Evolutionary conservation across 1,140 invertebrate species (phyloP), one percentile per base, ranked within the genome.

Genomic region (Hyphantria cunea): DNA sequence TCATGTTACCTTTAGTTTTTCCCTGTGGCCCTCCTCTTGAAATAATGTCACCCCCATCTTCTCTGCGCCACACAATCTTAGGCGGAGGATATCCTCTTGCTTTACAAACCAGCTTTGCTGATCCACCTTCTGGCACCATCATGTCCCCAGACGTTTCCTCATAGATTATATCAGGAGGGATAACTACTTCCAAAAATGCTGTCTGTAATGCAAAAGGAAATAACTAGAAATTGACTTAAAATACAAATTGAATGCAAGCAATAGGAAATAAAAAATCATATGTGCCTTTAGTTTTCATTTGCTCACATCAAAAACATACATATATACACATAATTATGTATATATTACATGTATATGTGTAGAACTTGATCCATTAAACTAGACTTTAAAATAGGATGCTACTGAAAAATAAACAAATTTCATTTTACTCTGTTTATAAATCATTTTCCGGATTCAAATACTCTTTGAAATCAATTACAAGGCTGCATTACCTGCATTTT

Each of bases 71-170:
- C 5, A 94, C 92, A 56, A 98, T 96, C 65, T 95, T 95, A 0
- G 97, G 97, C 59, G 95, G 94, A 3, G 96, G 96, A 84, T 95
- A 96, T 0, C 97, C 97, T 37, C 95, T 92, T 0, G 97, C 97
- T 74, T 95, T 96, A 84, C 97, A 98, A 13, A 95, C 93, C 51
- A 98, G 91, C 76, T 96, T 97, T 3, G 96, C 96, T 4, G 96
- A 96, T 1, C 96, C 95, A 33, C 97, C 97, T 91, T 98, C 97
- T 0, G 96, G 95, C 11, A 97, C 96, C 95, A 97, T 97, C 89
- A 97, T 94, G 79, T 98, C 97, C 14, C 96, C 95, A 45, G 96
- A 96, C 3, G 96, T 97, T 76, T 97, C 96, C 75, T 97, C 95
- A 72, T 96, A 96, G 55, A 97, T 93, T 68, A 98, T 97, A 78